Evolutionary conservation across 2,797 vertebrate genomes (phyloP).

Genomic region (Simalia tracyae): DNA sequence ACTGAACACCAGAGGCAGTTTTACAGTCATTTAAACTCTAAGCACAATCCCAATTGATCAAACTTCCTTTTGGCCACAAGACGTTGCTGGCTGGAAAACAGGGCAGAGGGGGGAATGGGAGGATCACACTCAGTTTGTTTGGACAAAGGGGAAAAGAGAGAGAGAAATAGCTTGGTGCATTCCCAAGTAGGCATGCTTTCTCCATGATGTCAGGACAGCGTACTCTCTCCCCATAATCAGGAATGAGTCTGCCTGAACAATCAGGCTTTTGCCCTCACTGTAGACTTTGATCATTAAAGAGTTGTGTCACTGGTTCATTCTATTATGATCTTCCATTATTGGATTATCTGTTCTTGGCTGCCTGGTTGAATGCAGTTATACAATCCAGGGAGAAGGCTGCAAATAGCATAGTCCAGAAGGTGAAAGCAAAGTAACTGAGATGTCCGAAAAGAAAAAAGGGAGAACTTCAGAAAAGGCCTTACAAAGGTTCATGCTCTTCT

Average conservation of each 20-base stretch:
- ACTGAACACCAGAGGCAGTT: conserved; percentile 7
- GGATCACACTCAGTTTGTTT: conserved; percentile 13
- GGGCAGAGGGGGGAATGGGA: background rate
- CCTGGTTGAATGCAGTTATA: background rate
- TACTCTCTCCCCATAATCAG: background rate
- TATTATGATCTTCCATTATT: background rate
- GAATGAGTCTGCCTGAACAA: too few relatives aligned
- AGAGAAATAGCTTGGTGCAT: accelerated
- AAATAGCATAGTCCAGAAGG: too few relatives aligned
- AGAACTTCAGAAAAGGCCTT: background rate
- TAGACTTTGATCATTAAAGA: background rate
- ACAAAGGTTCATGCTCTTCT: background rate
- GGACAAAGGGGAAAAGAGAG: accelerated
- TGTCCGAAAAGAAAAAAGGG: background rate
- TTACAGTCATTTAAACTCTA: conserved; percentile 20
- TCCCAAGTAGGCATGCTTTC: background rate
- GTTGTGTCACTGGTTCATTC: background rate
- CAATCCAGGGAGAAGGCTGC: background rate
- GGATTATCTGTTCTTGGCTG: conserved; percentile 31
- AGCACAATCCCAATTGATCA: background rate
- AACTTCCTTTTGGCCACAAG: conserved; percentile 36
- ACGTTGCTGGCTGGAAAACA: conserved; percentile 31
- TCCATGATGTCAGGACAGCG: conserved; percentile 10
- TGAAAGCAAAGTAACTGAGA: background rate
- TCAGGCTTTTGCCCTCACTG: background rate